Base-by-base conservation (phyloP, 1,140 invertebrate genomes). In the Diorhabda sublineata region DNA sequence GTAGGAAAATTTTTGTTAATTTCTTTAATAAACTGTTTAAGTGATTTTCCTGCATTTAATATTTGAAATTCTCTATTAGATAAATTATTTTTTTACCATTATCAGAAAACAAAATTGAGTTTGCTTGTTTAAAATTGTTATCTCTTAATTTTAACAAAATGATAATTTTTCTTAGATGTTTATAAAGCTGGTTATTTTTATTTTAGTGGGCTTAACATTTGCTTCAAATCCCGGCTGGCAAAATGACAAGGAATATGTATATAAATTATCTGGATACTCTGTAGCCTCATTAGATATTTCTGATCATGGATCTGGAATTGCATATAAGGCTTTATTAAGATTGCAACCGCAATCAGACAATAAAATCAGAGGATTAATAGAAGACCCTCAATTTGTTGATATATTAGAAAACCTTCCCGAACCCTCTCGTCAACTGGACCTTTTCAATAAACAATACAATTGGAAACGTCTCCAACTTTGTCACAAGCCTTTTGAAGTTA, bases 401-500 rank as follows among this genome's bases (percentile, higher is more conserved):
- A 75, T 90, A 58, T 84, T 89, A 66, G 79, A 82, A 8, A 70
- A 83, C 3, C 77, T 90, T 3, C 74, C 81, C 0, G 73, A 81
- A 2, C 83, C 85, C 2, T 85, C 84, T 81, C 26, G 26, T 26
- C 77, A 78, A 2, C 67, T 76, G 3, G 60, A 82, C 3, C 78
- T 85, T 43, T 77, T 81, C 3, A 81, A 85, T 0, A 68, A 78
- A 3, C 69, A 84, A 58, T 75, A 89, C 3, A 80, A 83, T 45
- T 87, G 84, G 74, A 72, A 85, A 68, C 77, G 81, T 0, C 79
- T 87, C 6, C 79, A 81, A 5, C 71, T 87, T 9, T 80, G 83
- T 6, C 80, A 83, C 4, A 83, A 85, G 61, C 82, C 87, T 0
- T 91, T 91, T 78, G 80, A 87, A 75, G 84, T 91, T 61, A 78